Evolutionary conservation across 2,797 vertebrate genomes (phyloP).

Genomic region (Arrhamphus sclerolepis): DNA sequence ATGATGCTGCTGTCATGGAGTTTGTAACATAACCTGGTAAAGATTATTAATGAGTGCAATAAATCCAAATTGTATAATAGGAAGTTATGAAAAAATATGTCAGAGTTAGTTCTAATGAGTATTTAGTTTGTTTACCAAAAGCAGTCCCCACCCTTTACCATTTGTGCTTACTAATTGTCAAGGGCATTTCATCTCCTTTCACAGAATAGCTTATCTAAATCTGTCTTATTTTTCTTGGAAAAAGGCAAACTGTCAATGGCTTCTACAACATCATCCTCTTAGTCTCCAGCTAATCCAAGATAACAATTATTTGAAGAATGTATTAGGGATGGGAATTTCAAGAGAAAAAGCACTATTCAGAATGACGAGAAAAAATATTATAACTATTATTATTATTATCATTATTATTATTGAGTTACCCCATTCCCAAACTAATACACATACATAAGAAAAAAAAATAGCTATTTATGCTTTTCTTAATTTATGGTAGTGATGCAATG

Average conservation of each 20-base stretch:
- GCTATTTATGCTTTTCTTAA: too few relatives aligned
- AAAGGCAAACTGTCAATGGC: slow-evolving; percentile 43
- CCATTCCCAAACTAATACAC: too few relatives aligned
- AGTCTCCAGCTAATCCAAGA: too few relatives aligned
- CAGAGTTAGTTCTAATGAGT: slow-evolving; percentile 67
- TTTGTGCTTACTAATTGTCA: slow-evolving; percentile 82
- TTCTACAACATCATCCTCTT: too few relatives aligned
- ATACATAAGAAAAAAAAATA: too few relatives aligned
- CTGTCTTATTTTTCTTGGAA: slow-evolving; percentile 74
- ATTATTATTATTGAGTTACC: too few relatives aligned
- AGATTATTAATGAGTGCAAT: slow-evolving; percentile 98
- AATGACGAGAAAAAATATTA: too few relatives aligned
- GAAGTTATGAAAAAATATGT: slow-evolving; percentile 80
- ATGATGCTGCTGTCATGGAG: slow-evolving; percentile 88
- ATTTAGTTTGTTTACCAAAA: slow-evolving; percentile 78
- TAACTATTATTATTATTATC: too few relatives aligned
- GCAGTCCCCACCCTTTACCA: slow-evolving; percentile 67
- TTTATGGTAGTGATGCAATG: too few relatives aligned
- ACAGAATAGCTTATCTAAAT: slow-evolving; percentile 63
- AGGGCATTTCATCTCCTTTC: slow-evolving; percentile 59
- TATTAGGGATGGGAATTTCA: too few relatives aligned
- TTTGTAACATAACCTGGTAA: slow-evolving; percentile 88
- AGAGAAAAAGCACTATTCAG: too few relatives aligned
- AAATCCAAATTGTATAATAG: slow-evolving; percentile 87
- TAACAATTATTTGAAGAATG: too few relatives aligned